Conservation (phyloP, 2,113 vertebrate genomes). For the Condylura cristata region DNA sequence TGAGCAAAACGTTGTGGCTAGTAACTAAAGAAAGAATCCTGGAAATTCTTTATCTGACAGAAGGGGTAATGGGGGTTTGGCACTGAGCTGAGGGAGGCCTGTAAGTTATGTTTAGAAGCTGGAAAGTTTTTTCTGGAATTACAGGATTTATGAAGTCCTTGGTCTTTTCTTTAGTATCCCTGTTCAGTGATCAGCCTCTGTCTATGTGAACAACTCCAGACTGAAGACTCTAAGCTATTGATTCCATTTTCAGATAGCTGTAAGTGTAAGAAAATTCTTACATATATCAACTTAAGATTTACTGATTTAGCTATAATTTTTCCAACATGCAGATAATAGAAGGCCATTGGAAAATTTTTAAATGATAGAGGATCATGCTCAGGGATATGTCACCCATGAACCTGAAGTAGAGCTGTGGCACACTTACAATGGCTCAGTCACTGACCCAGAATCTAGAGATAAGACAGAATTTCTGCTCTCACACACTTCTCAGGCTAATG, state of each 20-base stretch:
- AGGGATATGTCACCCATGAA: not conserved
- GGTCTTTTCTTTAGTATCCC: not conserved
- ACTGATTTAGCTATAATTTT: not conserved
- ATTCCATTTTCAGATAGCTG: not conserved
- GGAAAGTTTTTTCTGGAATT: not conserved
- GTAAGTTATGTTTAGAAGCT: not conserved
- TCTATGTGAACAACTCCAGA: not conserved
- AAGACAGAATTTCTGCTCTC: not conserved
- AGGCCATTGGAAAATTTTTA: not conserved
- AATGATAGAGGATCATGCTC: not conserved
- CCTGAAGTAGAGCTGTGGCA: not conserved
- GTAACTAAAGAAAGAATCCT: slow-evolving; percentile 42
- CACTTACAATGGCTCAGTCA: not conserved
- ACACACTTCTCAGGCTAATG: not conserved
- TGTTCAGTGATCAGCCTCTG: not conserved
- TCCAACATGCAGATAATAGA: not conserved
- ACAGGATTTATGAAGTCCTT: not conserved
- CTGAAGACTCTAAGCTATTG: not conserved
- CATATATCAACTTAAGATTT: not conserved
- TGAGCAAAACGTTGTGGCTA: slow-evolving; percentile 46
- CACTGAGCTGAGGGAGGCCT: not conserved
- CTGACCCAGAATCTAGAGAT: not conserved
- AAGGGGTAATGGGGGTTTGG: not conserved
- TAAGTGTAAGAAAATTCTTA: not conserved
- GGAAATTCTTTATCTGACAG: not conserved